Evolutionary conservation across 2,113 vertebrate species (phyloP).

Genomic region (Capreolus pygargus): DNA sequence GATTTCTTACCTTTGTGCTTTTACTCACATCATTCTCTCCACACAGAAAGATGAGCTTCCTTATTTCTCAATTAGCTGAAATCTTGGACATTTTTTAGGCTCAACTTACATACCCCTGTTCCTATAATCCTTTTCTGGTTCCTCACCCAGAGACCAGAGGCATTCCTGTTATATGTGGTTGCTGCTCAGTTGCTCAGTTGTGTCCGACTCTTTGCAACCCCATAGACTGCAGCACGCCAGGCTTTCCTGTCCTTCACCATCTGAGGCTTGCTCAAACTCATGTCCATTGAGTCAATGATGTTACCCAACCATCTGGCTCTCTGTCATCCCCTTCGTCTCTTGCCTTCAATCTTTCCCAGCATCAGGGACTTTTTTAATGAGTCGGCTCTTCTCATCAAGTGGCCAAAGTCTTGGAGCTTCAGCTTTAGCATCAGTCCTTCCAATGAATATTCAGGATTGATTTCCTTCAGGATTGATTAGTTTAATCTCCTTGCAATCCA

Average conservation of each 20-base stretch:
- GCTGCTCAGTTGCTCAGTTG: not conserved
- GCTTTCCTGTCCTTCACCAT: not conserved
- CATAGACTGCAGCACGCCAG: not conserved
- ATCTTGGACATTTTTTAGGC: not conserved
- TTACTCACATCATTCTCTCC: not conserved
- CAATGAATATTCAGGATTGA: not conserved
- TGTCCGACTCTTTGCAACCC: accelerated
- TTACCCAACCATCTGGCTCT: not conserved
- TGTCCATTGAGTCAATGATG: not conserved
- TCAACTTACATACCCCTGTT: not conserved
- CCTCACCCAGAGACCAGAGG: not conserved
- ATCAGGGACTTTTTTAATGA: not conserved
- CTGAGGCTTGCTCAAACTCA: not conserved
- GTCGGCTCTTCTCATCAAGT: not conserved
- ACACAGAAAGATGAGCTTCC: not conserved
- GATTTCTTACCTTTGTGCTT: not conserved
- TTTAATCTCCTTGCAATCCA: not conserved
- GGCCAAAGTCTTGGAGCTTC: not conserved
- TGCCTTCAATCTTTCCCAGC: not conserved
- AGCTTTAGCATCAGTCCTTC: not conserved
- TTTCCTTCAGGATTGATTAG: not conserved
- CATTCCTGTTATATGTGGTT: not conserved
- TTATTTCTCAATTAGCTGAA: not conserved
- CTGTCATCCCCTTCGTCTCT: not conserved
- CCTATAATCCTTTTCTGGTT: not conserved